phyloP scores from a whole-genome alignment of 1,140 invertebrate genomes.

The Atta texana region DNA sequence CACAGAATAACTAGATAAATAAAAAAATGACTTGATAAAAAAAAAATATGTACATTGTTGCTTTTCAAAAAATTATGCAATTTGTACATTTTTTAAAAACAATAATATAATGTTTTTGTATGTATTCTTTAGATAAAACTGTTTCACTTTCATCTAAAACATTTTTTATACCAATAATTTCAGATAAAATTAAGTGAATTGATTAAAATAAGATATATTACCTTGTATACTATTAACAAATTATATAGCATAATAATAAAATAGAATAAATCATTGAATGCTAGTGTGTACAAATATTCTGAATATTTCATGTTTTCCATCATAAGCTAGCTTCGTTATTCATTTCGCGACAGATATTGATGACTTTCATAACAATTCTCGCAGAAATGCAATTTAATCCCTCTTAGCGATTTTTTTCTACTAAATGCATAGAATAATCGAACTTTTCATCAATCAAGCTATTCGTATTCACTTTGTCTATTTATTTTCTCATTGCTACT shows the following conservation, averaged over 20 bases:
- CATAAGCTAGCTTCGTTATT: conserved; percentile 35
- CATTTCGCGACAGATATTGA: conserved; percentile 44
- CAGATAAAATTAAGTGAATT: too few relatives aligned
- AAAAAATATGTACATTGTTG: too few relatives aligned
- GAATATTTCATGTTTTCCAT: conserved; percentile 11
- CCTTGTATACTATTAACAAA: neutral
- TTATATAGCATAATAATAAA: neutral
- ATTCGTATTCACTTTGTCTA: conserved; percentile 51
- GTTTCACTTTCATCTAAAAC: too few relatives aligned
- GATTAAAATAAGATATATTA: too few relatives aligned
- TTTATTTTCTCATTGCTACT: conserved; percentile 56
- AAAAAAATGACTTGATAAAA: too few relatives aligned
- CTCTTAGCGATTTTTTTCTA: conserved; percentile 47
- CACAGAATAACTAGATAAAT: too few relatives aligned
- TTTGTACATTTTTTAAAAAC: too few relatives aligned
- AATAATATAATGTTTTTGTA: too few relatives aligned
- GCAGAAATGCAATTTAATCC: conserved; percentile 1
- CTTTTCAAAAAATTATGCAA: too few relatives aligned
- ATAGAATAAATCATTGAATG: neutral
- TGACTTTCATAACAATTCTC: conserved; percentile 35
- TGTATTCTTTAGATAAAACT: too few relatives aligned
- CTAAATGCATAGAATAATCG: conserved; percentile 65
- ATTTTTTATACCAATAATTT: too few relatives aligned
- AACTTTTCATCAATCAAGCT: conserved; percentile 57
- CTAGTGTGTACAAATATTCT: neutral